These are phyloP conservation scores for Prunella himalayana DNA, from an alignment of 2,113 vertebrate genomes.

Conservation along the genomic window DNA sequence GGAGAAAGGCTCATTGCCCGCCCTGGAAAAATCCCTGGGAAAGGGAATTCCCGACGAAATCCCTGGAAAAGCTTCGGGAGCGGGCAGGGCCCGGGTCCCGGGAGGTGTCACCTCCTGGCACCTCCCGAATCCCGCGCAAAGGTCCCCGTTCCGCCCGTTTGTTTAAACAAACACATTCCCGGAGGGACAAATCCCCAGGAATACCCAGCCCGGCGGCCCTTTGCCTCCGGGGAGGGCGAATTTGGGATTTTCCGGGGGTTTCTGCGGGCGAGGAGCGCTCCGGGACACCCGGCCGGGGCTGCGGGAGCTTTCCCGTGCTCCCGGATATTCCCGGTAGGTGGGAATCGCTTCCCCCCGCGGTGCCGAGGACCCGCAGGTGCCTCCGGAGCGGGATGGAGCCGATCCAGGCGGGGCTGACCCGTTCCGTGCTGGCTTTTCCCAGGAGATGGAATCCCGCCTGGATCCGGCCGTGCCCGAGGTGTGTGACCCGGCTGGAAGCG, in stretches of 20 bases:
- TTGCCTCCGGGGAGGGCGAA: fast-evolving
- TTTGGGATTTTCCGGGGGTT: not conserved
- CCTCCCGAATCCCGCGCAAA: not conserved
- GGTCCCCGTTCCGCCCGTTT: not conserved
- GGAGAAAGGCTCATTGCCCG: not conserved
- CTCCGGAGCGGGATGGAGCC: not conserved
- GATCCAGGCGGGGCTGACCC: not conserved
- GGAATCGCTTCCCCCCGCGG: not conserved
- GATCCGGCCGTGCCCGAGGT: not conserved
- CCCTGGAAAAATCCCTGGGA: not conserved
- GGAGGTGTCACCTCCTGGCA: not conserved
- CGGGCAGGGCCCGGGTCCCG: not conserved
- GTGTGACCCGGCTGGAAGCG: fast-evolving
- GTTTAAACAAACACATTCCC: not conserved
- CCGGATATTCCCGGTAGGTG: not conserved
- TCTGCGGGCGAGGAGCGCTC: not conserved
- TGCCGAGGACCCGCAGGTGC: not conserved
- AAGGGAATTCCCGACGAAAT: fast-evolving
- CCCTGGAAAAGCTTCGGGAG: fast-evolving
- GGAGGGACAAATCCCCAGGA: not conserved
- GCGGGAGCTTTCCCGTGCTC: not conserved
- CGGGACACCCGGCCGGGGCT: not conserved
- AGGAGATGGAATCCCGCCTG: not conserved
- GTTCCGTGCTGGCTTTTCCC: fast-evolving
- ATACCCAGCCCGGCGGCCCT: fast-evolving